phyloP scores from a whole-genome alignment of 2,888 invertebrate species.

The Tenthredo notha region DNA sequence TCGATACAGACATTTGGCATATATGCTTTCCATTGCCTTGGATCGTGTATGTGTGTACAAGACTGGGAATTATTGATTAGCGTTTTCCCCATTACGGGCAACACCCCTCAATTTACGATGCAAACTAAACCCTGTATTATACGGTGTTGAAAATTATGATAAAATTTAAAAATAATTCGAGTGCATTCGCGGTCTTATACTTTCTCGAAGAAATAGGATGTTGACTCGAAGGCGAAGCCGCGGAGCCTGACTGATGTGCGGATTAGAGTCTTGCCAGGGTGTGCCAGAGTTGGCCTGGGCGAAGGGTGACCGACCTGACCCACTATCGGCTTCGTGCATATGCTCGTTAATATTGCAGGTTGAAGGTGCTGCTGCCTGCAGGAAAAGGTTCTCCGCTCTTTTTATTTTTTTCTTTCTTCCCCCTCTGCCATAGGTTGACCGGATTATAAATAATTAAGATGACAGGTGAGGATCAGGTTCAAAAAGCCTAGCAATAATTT shows the following conservation, averaged over 20 bases:
- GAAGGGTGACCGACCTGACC: slow-evolving; percentile 50
- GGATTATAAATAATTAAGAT: neutral
- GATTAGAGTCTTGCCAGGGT: slow-evolving; percentile 43
- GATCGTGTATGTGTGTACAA: neutral
- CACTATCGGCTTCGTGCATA: slow-evolving; percentile 48
- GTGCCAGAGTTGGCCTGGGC: slow-evolving; percentile 21
- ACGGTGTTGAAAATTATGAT: slow-evolving; percentile 1
- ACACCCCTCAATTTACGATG: neutral
- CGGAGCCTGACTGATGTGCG: slow-evolving; percentile 44
- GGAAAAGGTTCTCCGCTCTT: slow-evolving; percentile 18
- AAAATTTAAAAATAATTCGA: neutral
- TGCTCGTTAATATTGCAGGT: slow-evolving; percentile 48
- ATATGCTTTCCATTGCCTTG: neutral
- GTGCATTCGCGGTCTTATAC: neutral
- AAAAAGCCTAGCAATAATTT: neutral
- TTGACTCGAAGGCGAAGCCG: slow-evolving; percentile 35
- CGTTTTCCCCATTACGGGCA: neutral
- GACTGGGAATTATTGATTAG: neutral
- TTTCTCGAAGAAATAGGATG: slow-evolving; percentile 20
- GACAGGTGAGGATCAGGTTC: neutral
- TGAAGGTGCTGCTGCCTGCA: slow-evolving; percentile 24
- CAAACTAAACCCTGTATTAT: neutral
- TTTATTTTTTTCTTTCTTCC: no score
- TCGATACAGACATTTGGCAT: neutral
- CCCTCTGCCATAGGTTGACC: neutral